Base-by-base conservation (phyloP, 2,113 vertebrate genomes). In the Rhombomys opimus region DNA sequence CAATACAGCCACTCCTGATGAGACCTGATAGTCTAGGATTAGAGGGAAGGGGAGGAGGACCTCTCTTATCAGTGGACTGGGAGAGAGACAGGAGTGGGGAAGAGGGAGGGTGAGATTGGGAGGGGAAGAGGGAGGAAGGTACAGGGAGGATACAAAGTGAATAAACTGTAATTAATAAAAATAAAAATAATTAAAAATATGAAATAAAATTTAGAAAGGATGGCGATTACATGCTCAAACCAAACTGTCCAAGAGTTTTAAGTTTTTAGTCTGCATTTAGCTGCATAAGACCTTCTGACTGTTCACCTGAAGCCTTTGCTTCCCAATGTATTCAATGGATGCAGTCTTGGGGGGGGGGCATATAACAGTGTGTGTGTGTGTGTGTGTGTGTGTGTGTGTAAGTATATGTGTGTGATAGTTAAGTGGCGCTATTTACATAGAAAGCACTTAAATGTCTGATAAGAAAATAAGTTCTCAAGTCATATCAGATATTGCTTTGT, bases 401-500 rank as follows among this genome's bases (percentile, higher is more conserved):
- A 50, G 41, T 77, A 25, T 77, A 23, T 50, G 23, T 30, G 75
- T 87, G 75, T 95, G 80, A 84, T 61, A 92, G 77, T 30, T 89
- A 73, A 90, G 54, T 91, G 38, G 17, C 87, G 72, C 15, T 67
- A 41, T 85, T 59, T 78, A 38, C 63, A 25, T 35, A 67, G 81
- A 91, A 93, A 96, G 38, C 93, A 35, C 67, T 89, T 96, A 94
- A 96, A 46, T 77, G 59, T 41, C 82, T 84, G 68, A 75, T 27
- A 73, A 72, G 75, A 95, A 88, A 92, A 7, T 41, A 75, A 91
- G 57, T 81, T 67, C 46, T 96, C 73, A 94, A 78, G 86, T 84
- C 92, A 91, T 78, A 76, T 77, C 89, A 59, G 35, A 89, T 93
- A 87, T 94, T 75, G 57, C 52, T 81, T 85, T 95, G 78, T 68